phyloP scores from a whole-genome alignment of 2,888 invertebrate species.

The Apoderus coryli region DNA sequence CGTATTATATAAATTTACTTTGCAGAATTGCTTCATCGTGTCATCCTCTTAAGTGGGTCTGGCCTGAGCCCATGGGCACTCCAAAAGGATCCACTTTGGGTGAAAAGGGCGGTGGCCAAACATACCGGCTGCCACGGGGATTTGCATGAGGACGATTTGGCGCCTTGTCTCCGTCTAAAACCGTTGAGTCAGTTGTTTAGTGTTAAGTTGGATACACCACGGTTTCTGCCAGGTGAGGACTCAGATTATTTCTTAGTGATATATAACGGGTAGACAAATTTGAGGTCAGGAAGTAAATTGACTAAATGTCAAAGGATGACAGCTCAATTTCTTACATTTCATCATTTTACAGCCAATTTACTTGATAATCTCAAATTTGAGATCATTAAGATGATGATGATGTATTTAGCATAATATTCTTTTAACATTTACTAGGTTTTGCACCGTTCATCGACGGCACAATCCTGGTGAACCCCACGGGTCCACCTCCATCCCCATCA shows the following conservation, averaged over 20 bases:
- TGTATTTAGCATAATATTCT: too few species aligned
- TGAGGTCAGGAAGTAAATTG: too few species aligned
- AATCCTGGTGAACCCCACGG: constrained; percentile 51
- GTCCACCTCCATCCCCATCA: constrained; percentile 22
- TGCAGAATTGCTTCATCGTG: constrained; percentile 75
- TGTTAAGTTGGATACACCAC: constrained; percentile 63
- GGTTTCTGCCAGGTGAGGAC: constrained; percentile 52
- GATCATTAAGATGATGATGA: too few species aligned
- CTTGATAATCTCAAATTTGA: too few species aligned
- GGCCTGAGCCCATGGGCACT: constrained; percentile 86
- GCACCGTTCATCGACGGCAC: constrained; percentile 93
- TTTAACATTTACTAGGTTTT: constrained; percentile 38
- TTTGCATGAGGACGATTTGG: constrained; percentile 66
- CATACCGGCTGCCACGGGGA: constrained; percentile 76
- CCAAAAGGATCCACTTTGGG: constrained; percentile 67
- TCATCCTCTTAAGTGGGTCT: constrained; percentile 78
- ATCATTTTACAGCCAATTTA: constrained; percentile 2
- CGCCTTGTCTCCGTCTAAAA: constrained; percentile 69
- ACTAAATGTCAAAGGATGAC: too few species aligned
- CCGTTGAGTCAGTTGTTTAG: constrained; percentile 59
- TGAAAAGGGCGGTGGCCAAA: constrained; percentile 67
- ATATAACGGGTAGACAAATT: too few species aligned
- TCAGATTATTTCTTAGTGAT: not conserved
- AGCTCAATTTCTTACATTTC: too few species aligned
- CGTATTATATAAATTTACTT: too few species aligned